A percentile compares a stretch with the other conserved stretches of the same genome.
These are phyloP conservation scores for Buphagus erythrorhynchus DNA, from an alignment of 2,797 vertebrate species.

Conservation along the genomic window DNA sequence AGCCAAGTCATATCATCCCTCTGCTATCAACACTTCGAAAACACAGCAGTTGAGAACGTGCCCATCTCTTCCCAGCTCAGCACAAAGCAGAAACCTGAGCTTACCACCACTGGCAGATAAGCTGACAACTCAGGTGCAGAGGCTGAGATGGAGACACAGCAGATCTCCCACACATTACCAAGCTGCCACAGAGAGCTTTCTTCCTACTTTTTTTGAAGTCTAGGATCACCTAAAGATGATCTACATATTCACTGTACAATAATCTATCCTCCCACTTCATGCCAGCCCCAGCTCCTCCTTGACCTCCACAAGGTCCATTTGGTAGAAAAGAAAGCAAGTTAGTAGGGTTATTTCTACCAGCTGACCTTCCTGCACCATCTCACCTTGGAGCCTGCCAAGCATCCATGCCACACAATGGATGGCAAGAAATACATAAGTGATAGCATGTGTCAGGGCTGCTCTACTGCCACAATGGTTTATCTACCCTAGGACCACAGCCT, in stretches of 20 bases:
- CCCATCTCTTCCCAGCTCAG: background rate
- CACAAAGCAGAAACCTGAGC: background rate
- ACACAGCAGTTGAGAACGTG: background rate
- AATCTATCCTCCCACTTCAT: background rate
- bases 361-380: background rate
- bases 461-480: background rate
- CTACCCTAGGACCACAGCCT: background rate
- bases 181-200: background rate
- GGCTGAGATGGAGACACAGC: background rate
- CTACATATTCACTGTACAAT: background rate
- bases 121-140: background rate
- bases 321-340: background rate
- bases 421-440: fast-evolving
- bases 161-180: background rate
- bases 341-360: background rate
- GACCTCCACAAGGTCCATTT: background rate
- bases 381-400: background rate
- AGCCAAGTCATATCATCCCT: background rate
- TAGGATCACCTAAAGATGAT: background rate
- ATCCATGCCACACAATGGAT: fast-evolving
- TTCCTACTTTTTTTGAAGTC: background rate
- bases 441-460: fast-evolving
- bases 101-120: background rate
- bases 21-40: background rate
- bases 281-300: background rate